Percentiles rank a stretch among this genome's conserved stretches.
Conservation (phyloP, 2,113 vertebrate species). For the Brienomyrus longianalis region DNA sequence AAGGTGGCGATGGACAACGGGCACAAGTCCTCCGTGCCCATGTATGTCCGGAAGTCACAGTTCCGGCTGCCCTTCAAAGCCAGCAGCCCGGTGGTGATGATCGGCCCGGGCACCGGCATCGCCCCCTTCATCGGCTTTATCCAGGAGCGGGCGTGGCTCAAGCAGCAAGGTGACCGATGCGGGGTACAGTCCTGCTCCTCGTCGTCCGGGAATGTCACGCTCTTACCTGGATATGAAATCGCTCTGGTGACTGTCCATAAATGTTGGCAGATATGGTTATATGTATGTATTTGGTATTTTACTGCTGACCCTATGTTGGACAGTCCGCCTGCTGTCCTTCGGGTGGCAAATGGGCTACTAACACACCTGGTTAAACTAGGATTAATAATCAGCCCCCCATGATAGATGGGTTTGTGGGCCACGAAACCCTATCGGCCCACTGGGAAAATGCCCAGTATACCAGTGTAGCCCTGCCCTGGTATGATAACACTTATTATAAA, state of each 20-base stretch:
- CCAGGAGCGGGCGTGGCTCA: slow-evolving; percentile 76
- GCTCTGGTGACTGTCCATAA: not conserved
- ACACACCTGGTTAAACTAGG: not conserved
- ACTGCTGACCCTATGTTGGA: not conserved
- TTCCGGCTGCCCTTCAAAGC: slow-evolving; percentile 77
- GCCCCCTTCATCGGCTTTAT: slow-evolving; percentile 80
- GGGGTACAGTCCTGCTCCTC: not conserved
- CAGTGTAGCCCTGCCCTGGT: too few species aligned
- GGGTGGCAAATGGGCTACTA: not conserved
- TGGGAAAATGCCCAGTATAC: too few species aligned
- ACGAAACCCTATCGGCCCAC: too few species aligned
- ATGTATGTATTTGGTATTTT: not conserved
- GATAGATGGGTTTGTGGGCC: too few species aligned
- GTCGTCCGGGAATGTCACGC: not conserved
- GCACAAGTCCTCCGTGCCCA: slow-evolving; percentile 62
- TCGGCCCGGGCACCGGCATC: slow-evolving; percentile 72
- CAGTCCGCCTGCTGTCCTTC: not conserved
- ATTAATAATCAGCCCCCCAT: not conserved
- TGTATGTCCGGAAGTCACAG: slow-evolving; percentile 79
- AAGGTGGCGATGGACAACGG: slow-evolving; percentile 57
- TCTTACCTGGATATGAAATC: not conserved
- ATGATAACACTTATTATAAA: too few species aligned
- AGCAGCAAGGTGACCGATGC: slow-evolving; percentile 61
- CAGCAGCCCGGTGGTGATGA: slow-evolving; percentile 70
- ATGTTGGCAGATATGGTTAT: not conserved